A percentile compares a stretch with the other conserved stretches of the same genome.
Conservation (phyloP, 2,113 vertebrate species). For the Rhinolophus sinicus region DNA sequence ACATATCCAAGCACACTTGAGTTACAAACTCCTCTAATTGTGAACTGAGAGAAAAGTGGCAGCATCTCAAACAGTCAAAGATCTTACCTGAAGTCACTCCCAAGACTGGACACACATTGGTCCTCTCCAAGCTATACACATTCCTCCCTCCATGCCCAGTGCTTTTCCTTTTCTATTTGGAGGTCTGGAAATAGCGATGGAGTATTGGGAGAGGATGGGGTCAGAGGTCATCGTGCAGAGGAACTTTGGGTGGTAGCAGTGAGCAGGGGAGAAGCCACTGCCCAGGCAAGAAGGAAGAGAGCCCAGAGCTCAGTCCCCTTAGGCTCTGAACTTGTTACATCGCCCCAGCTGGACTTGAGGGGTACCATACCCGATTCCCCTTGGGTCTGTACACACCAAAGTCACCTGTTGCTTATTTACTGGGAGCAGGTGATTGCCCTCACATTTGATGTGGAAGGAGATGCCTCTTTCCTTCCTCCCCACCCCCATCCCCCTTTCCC, state of each 20-base stretch:
- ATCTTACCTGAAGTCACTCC: neutral
- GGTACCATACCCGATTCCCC: too few species aligned
- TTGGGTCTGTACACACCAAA: neutral
- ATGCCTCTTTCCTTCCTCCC: rapidly evolving
- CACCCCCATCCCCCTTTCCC: neutral
- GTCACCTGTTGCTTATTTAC: neutral
- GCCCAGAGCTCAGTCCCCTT: neutral
- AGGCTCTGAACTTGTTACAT: neutral
- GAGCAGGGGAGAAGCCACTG: neutral
- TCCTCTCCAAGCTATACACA: neutral
- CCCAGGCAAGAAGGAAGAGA: neutral
- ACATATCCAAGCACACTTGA: neutral
- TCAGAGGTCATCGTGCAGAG: neutral
- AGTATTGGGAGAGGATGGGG: rapidly evolving
- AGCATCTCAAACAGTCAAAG: neutral
- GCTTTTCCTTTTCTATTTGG: neutral
- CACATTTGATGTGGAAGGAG: neutral
- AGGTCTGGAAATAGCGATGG: neutral
- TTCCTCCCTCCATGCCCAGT: rapidly evolving
- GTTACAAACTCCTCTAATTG: neutral
- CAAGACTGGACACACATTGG: neutral
- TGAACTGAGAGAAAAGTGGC: neutral
- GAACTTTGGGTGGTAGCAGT: too few species aligned
- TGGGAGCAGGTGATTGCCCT: neutral
- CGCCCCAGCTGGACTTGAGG: neutral